Conservation (phyloP, 92 coral and sea anemone species). For the Palythoa heliodiscus region DNA sequence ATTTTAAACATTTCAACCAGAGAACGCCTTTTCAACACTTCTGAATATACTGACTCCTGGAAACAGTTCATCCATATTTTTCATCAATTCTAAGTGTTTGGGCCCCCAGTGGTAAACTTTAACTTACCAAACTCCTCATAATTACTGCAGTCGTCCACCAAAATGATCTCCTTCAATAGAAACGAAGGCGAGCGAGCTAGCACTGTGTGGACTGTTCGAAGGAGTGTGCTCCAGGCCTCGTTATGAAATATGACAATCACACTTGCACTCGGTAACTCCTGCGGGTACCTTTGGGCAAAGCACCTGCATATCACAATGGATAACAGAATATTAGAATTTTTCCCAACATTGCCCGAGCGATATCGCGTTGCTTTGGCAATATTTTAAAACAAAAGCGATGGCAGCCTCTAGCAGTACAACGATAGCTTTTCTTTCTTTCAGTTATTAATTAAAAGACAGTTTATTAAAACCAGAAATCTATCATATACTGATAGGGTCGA, state of each 20-base stretch:
- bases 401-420: not conserved
- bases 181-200: conserved; percentile 88
- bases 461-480: too few species aligned
- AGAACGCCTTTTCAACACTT: too few species aligned
- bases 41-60: too few species aligned
- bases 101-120: too few species aligned
- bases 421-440: not conserved
- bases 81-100: too few species aligned
- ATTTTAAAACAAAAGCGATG: not conserved
- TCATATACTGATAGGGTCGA: not conserved
- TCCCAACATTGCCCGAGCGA: not conserved
- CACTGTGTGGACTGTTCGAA: conserved; percentile 92
- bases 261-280: conserved; percentile 82
- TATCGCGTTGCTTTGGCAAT: not conserved
- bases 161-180: conserved; percentile 76
- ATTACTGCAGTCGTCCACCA: conserved; percentile 92
- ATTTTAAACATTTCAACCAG: too few species aligned
- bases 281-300: conserved; percentile 67
- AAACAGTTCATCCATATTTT: too few species aligned
- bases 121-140: conserved; percentile 70
- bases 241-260: conserved; percentile 93
- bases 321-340: not conserved
- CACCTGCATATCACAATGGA: conserved; percentile 59
- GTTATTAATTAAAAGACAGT: too few species aligned
- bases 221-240: conserved; percentile 97